Base-by-base conservation (phyloP, 2,888 invertebrate species). In the Cistogaster globosa region DNA sequence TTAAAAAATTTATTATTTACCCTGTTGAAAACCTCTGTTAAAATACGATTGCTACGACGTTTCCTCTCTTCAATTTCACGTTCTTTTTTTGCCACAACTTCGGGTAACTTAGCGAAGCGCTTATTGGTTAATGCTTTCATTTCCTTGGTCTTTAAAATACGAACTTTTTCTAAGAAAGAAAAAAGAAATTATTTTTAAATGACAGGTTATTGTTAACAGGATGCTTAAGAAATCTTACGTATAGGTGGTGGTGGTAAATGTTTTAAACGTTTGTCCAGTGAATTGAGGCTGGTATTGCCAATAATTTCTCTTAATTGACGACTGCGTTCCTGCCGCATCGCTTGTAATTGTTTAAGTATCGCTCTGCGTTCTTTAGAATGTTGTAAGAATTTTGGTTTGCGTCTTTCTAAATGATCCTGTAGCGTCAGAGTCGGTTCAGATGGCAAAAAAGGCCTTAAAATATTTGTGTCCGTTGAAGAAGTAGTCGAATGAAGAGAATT, bases 1-100 rank as follows among this genome's bases (percentile, higher is more conserved):
- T 18, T 53, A 20, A 8, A 8, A 11, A 42, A 20, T 76, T n/a
- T 63, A 36, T 51, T 14, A 86, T 87, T 77, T 92, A 96, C 96
- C 94, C 94, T 95, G 90, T 96, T 96, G 92, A 97, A 97, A 80
- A 96, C 94, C 90, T 95, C 94, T 1, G 95, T 95, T 94, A 97
- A 95, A 38, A 97, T 91, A 87, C 95, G 94, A 93, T 97, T 97
- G 11, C 95, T 95, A 87, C 94, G 94, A 89, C 94, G 94, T 1
- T 94, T 93, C 65, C 94, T 94, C 88, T 95, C 94, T 87, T 95
- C 94, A 76, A 93, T 94, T 22, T 93, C 91, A 7, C 94, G 93
- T 67, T 94, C 94, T 86, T 94, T 94, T 89, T 95, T 96, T 83
- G 94, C 94, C 81, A 95, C 92, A 2, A 96, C 95, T 93, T 97